phyloP scores from a whole-genome alignment of 2,797 vertebrate genomes.

The Melanotaenia pygmaea region DNA sequence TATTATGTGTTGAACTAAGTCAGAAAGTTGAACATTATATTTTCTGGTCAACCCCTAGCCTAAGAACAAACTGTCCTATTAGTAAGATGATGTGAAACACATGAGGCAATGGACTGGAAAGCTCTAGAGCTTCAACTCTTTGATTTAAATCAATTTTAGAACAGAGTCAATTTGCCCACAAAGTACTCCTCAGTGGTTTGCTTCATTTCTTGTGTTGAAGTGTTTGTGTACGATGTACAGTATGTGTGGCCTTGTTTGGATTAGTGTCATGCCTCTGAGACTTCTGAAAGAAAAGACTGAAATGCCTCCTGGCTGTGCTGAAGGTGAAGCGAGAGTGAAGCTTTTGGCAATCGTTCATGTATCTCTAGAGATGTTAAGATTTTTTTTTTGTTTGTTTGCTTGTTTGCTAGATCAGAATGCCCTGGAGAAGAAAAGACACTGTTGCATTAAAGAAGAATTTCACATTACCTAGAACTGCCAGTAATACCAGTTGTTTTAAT shows the following conservation, averaged over 20 bases:
- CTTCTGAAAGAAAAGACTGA: background rate
- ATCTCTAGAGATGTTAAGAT: no score
- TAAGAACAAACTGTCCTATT: background rate
- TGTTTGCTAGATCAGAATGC: background rate
- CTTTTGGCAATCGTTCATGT: no score
- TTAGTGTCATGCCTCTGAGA: background rate
- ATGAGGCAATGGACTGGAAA: background rate
- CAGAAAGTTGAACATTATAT: background rate
- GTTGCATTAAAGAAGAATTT: background rate
- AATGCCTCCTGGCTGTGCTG: background rate
- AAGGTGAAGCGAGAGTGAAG: no score
- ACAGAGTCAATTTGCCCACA: conserved; percentile 3
- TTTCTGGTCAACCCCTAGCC: background rate
- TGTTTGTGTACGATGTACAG: background rate
- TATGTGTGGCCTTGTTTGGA: background rate
- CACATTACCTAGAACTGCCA: background rate
- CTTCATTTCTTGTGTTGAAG: conserved; percentile 2
- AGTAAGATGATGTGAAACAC: background rate
- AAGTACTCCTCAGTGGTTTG: background rate
- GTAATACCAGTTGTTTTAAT: background rate
- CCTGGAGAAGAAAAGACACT: background rate
- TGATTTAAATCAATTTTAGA: background rate
- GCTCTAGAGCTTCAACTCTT: background rate
- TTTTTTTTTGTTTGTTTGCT: no score
- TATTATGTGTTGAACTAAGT: background rate